phyloP scores from a whole-genome alignment of 2,113 vertebrate species.

The Ciconia stormi region DNA sequence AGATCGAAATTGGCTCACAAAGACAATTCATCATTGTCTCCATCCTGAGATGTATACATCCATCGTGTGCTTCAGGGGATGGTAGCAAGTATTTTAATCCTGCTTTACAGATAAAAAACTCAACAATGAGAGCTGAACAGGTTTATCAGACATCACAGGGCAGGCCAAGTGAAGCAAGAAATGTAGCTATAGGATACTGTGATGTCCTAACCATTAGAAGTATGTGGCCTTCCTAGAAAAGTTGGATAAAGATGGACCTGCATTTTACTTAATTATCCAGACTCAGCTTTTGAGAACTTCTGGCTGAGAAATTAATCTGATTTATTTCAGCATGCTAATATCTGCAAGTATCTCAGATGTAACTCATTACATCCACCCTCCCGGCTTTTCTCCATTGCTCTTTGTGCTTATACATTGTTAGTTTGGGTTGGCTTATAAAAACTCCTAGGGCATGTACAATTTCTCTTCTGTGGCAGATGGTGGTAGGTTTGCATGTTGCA shows the following conservation, averaged over 20 bases:
- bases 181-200: background rate
- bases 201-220: background rate
- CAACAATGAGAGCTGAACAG: background rate
- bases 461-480: background rate
- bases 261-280: background rate
- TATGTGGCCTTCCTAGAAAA: background rate
- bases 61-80: background rate
- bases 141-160: background rate
- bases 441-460: background rate
- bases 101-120: slow-evolving; percentile 1
- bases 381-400: background rate
- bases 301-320: background rate
- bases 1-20: slow-evolving; percentile 5
- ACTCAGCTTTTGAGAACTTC: background rate
- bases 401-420: background rate
- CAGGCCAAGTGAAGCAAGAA: background rate
- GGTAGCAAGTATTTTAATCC: slow-evolving; percentile 9
- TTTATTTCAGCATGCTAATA: background rate
- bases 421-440: background rate
- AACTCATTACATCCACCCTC: background rate
- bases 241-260: background rate
- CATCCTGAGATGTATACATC: background rate
- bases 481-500: background rate
- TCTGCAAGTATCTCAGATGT: background rate
- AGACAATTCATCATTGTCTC: slow-evolving; percentile 1